Evolutionary conservation across 2,888 invertebrate species (phyloP).

Genomic region (Agapostemon virescens): DNA sequence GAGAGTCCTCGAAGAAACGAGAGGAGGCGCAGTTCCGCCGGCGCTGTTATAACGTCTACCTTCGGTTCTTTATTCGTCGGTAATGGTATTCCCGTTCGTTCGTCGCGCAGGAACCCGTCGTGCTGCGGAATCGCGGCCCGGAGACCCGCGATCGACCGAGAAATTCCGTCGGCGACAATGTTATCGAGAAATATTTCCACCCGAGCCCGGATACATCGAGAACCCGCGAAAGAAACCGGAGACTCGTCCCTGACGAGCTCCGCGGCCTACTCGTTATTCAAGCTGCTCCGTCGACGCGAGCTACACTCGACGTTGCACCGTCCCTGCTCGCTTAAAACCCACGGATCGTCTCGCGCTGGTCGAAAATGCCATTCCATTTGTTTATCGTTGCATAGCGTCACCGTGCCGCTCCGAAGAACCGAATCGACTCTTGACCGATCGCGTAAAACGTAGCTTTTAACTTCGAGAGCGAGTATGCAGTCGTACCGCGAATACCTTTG

Average conservation of each 20-base stretch:
- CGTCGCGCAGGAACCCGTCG: conserved; percentile 32
- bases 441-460: not conserved
- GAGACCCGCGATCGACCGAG: conserved; percentile 44
- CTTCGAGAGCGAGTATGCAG: not conserved
- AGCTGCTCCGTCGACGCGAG: not conserved
- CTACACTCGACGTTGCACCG: not conserved
- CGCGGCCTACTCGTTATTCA: not conserved
- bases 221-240: not conserved
- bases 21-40: conserved; percentile 29
- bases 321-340: not conserved
- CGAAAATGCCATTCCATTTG: not conserved
- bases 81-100: conserved; percentile 55
- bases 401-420: not conserved
- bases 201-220: conserved; percentile 11
- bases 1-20: conserved; percentile 51
- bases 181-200: conserved; percentile 52
- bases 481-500: too few relatives aligned
- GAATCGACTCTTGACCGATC: not conserved
- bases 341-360: not conserved
- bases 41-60: conserved; percentile 57
- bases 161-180: conserved; percentile 50
- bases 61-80: conserved; percentile 48
- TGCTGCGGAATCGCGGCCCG: conserved; percentile 30
- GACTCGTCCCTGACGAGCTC: not conserved
- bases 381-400: not conserved